A percentile compares a stretch with the other conserved stretches of the same genome.
These are phyloP conservation scores for Todiramphus chloris DNA, from an alignment of 2,113 vertebrate species.

Conservation along the genomic window DNA sequence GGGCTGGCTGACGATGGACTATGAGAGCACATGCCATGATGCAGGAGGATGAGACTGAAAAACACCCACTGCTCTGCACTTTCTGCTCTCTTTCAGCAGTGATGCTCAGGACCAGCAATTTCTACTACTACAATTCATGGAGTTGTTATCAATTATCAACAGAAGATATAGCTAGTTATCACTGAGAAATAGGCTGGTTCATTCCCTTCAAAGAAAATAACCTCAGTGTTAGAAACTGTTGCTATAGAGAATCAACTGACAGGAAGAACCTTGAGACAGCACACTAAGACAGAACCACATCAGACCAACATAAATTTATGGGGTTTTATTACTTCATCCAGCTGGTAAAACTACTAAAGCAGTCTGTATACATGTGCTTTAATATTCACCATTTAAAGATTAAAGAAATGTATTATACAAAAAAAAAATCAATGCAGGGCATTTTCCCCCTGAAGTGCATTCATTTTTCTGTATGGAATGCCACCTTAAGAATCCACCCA, in stretches of 20 bases:
- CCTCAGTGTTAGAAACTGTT: not conserved
- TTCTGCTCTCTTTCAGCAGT: not conserved
- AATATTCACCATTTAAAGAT: not conserved
- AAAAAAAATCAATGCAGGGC: not conserved
- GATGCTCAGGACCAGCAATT: not conserved
- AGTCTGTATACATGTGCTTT: not conserved
- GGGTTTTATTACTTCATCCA: not conserved
- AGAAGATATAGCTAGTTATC: not conserved
- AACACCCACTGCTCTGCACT: rapidly evolving
- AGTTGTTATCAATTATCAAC: not conserved
- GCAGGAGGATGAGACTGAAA: not conserved
- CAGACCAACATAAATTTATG: too few species aligned
- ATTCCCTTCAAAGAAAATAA: not conserved
- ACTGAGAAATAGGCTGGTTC: not conserved
- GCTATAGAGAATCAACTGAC: not conserved
- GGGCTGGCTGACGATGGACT: not conserved
- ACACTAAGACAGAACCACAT: not conserved
- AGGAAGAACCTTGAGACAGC: not conserved
- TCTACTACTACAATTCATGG: not conserved
- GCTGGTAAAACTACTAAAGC: not conserved
- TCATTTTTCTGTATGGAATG: not conserved
- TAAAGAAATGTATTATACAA: not conserved
- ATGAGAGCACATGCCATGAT: rapidly evolving
- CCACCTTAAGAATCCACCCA: not conserved
- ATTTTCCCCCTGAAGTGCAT: not conserved